Evolutionary conservation across 2,113 vertebrate genomes (phyloP).

Genomic region (Melozone crissalis): DNA sequence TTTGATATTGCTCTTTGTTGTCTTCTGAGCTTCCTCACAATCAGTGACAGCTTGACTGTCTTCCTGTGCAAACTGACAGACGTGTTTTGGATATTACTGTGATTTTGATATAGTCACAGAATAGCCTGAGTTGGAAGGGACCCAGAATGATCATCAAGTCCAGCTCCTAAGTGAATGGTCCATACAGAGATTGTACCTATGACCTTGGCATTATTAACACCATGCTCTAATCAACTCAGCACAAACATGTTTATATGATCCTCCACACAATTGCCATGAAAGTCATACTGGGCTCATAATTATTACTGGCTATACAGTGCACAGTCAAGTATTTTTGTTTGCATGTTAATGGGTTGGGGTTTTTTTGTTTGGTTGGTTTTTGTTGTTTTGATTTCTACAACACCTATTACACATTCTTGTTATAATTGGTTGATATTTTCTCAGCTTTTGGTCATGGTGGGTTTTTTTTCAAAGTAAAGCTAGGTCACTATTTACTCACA

Average conservation of each 20-base stretch:
- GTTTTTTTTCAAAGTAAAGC: neutral
- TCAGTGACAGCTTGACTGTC: neutral
- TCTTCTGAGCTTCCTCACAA: neutral
- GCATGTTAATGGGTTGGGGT: neutral
- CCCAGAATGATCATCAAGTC: neutral
- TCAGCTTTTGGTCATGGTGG: neutral
- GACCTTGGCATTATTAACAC: neutral
- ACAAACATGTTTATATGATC: neutral
- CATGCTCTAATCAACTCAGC: neutral
- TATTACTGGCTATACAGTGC: neutral
- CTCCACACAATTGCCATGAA: neutral
- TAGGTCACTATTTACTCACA: neutral
- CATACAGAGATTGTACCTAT: neutral
- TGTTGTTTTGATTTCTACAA: neutral
- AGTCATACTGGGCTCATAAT: neutral
- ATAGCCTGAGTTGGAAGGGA: neutral
- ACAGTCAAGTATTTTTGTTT: neutral
- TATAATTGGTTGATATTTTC: neutral
- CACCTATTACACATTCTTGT: neutral
- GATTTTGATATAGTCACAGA: neutral
- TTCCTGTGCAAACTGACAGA: neutral
- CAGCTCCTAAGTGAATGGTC: neutral
- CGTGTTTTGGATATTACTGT: neutral
- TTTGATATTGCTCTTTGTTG: neutral
- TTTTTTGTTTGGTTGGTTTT: neutral